Evolutionary conservation across 2,797 vertebrate species (phyloP), one percentile per base, ranked within the genome.

Genomic region (Falco cherrug): DNA sequence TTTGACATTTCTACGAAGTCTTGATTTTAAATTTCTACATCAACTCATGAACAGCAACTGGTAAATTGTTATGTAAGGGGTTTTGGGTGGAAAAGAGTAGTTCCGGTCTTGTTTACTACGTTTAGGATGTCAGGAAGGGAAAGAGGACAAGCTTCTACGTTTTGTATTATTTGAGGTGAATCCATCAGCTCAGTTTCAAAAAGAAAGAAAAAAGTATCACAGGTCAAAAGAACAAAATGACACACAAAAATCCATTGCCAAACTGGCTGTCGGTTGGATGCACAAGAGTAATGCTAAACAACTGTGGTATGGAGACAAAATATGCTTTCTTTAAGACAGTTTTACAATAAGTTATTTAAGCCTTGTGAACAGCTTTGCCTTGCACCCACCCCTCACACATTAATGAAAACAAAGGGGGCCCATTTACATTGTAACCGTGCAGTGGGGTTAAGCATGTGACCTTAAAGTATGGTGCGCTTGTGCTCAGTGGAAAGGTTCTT

Each of bases 361-460:
- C 91, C 93, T 95, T 88, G 93, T 95, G 97, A 97, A 91, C 75
- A 84, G 96, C 75, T 78, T 88, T 71, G 97, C 97, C 95, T 96
- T 35, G 83, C 95, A 85, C 93, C 97, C 97, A 97, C 96, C 94
- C 90, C 69, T 97, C 96, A 93, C 96, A 97, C 98, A 98, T 98
- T 98, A 97, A 97, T 70, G 97, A 97, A 98, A 98, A 98, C 98
- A 98, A 98, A 98, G 95, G 98, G 77, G 86, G 69, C 74, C 91
- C 98, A 95, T 98, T 98, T 98, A 97, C 98, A 97, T 98, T 98
- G 98, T 98, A 98, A 97, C 98, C 94, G 88, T 82, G 95, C 97
- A 90, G 92, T 95, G 96, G 96, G 98, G 98, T 98, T 98, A 98
- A 98, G 98, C 97, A 98, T 98, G 97, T 98, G 98, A 98, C 98